phyloP scores from a whole-genome alignment of 2,797 vertebrate genomes.

The Falco columbarius region DNA sequence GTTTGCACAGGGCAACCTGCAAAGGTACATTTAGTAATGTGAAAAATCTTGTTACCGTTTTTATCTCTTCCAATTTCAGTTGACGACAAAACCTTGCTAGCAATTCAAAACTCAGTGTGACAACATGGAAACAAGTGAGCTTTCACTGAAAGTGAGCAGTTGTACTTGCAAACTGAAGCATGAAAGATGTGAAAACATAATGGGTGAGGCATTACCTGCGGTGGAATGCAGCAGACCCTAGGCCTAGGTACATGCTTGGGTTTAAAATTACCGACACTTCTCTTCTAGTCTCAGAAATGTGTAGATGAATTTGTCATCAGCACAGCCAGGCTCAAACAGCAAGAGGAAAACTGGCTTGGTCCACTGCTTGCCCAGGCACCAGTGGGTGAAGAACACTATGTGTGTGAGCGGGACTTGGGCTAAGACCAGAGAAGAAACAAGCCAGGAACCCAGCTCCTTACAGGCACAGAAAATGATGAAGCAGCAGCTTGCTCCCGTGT shows the following conservation, averaged over 20 bases:
- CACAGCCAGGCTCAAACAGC: background rate
- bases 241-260: rapidly evolving
- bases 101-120: background rate
- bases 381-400: background rate
- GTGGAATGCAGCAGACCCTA: background rate
- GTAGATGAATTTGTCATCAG: background rate
- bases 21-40: background rate
- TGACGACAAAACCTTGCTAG: background rate
- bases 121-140: background rate
- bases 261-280: rapidly evolving
- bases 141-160: background rate
- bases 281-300: background rate
- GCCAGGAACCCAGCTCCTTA: background rate
- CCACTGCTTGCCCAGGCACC: background rate
- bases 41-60: background rate
- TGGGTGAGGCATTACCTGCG: rapidly evolving
- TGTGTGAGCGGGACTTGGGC: background rate
- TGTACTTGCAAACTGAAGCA: background rate
- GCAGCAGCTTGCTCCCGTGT: background rate
- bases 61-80: background rate
- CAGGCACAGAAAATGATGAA: background rate
- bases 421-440: background rate
- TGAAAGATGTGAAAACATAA: background rate
- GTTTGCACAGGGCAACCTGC: background rate
- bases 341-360: background rate